These are phyloP conservation scores for Sebastes miniatus DNA, from an alignment of 2,797 vertebrate genomes.

Conservation along the genomic window DNA sequence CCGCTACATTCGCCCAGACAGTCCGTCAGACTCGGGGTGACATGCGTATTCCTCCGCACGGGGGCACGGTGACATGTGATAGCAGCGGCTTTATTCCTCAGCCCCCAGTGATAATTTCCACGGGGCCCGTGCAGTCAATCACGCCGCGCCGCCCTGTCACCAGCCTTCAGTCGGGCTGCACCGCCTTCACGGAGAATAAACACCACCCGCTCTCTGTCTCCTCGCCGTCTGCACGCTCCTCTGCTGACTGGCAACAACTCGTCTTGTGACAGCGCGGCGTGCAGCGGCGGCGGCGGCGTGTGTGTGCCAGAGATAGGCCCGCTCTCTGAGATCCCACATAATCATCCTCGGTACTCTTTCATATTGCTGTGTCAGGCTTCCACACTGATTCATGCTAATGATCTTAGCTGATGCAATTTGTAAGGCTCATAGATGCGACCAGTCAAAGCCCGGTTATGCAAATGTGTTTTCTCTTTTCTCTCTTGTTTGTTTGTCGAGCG, in stretches of 20 bases:
- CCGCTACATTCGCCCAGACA: constrained; percentile 42
- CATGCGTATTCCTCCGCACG: constrained; percentile 17
- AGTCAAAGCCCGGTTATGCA: constrained; percentile 34
- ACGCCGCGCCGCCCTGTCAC: constrained; percentile 29
- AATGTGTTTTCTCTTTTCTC: constrained; percentile 9
- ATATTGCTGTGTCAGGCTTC: constrained; percentile 48
- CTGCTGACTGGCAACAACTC: constrained; percentile 38
- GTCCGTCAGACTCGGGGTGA: constrained; percentile 38
- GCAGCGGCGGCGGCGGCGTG: neutral
- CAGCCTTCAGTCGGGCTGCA: neutral
- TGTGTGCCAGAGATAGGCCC: constrained; percentile 52
- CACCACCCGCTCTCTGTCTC: constrained; percentile 28
- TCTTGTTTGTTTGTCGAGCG: constrained; percentile 14
- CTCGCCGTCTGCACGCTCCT: constrained; percentile 9
- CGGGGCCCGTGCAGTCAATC: constrained; percentile 44
- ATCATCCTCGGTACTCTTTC: constrained; percentile 26
- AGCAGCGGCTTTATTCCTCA: constrained; percentile 22
- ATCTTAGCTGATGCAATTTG: constrained; percentile 45
- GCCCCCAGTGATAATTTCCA: constrained; percentile 45
- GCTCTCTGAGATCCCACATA: constrained; percentile 35
- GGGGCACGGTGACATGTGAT: constrained; percentile 38
- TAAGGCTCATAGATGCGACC: constrained; percentile 2
- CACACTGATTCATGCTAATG: constrained; percentile 45
- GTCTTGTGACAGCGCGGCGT: constrained; percentile 25
- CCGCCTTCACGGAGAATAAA: constrained; percentile 39